These are phyloP conservation scores for Agrotis segetum DNA, from an alignment of 2,888 invertebrate genomes.

Conservation along the genomic window DNA sequence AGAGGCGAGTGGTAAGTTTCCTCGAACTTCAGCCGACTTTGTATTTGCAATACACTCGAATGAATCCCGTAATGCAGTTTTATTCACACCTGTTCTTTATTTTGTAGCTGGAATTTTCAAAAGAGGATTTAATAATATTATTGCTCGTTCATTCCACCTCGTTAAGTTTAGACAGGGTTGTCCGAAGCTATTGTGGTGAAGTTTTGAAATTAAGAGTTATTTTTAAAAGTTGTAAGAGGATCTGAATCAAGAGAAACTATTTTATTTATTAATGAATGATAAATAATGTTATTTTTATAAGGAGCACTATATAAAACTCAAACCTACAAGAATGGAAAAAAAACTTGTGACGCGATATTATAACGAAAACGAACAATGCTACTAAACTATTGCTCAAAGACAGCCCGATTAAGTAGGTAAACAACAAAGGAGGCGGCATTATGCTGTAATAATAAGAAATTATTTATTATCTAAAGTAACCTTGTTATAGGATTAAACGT, in stretches of 20 bases:
- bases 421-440: constrained; percentile 15
- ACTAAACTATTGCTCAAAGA: not conserved
- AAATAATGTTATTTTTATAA: too few species aligned
- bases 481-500: constrained; percentile 14
- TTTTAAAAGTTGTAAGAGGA: not conserved
- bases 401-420: not conserved
- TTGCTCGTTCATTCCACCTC: constrained; percentile 15
- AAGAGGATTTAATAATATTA: constrained; percentile 11
- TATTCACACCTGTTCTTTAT: constrained; percentile 30
- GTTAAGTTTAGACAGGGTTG: constrained; percentile 12
- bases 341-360: not conserved
- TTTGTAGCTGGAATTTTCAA: not conserved
- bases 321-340: not conserved
- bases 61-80: constrained; percentile 40
- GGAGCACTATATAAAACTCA: too few species aligned
- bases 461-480: constrained; percentile 12
- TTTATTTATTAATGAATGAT: too few species aligned
- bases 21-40: constrained; percentile 44
- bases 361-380: constrained; percentile 1
- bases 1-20: constrained; percentile 56
- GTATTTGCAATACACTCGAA: constrained; percentile 42
- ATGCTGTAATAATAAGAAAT: constrained; percentile 32
- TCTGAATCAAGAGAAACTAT: too few species aligned
- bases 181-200: constrained; percentile 2
- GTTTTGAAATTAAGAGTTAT: constrained; percentile 10